Percentiles rank a stretch among this genome's conserved stretches.
These are phyloP conservation scores for Ceyx margarethae DNA, from an alignment of 2,113 vertebrate species.

Conservation along the genomic window DNA sequence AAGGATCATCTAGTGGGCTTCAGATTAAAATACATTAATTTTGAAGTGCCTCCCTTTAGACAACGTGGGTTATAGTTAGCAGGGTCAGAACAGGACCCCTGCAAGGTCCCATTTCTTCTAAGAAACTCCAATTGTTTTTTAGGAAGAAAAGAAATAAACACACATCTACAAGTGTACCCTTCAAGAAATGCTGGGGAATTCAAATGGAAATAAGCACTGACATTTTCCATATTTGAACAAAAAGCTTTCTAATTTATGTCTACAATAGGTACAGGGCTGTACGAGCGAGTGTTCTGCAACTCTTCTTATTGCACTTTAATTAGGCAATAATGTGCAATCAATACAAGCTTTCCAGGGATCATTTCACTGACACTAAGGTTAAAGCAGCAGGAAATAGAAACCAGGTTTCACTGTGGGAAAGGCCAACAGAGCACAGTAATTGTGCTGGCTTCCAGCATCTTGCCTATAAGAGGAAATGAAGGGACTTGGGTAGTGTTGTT, in stretches of 20 bases:
- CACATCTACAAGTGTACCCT: neutral
- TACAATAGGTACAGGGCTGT: neutral
- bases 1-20: neutral
- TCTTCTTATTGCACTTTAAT: slow-evolving; percentile 41
- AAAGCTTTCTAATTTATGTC: slow-evolving; percentile 18
- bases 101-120: neutral
- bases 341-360: slow-evolving; percentile 48
- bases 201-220: slow-evolving; percentile 19
- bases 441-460: neutral
- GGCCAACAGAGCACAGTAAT: slow-evolving; percentile 31
- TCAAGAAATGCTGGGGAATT: slow-evolving; percentile 2
- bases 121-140: neutral
- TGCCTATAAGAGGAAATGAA: neutral
- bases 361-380: slow-evolving; percentile 37
- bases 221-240: slow-evolving; percentile 23
- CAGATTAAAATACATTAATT: neutral
- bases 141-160: neutral
- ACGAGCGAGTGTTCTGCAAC: neutral
- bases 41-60: neutral
- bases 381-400: slow-evolving; percentile 58
- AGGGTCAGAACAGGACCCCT: neutral
- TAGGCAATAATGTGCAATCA: slow-evolving; percentile 58
- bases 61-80: neutral
- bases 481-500: neutral
- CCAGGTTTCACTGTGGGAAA: slow-evolving; percentile 50